Evolutionary conservation across 2,113 vertebrate species (phyloP), one percentile per base, ranked within the genome.

Genomic region (Ramphastos sulfuratus): DNA sequence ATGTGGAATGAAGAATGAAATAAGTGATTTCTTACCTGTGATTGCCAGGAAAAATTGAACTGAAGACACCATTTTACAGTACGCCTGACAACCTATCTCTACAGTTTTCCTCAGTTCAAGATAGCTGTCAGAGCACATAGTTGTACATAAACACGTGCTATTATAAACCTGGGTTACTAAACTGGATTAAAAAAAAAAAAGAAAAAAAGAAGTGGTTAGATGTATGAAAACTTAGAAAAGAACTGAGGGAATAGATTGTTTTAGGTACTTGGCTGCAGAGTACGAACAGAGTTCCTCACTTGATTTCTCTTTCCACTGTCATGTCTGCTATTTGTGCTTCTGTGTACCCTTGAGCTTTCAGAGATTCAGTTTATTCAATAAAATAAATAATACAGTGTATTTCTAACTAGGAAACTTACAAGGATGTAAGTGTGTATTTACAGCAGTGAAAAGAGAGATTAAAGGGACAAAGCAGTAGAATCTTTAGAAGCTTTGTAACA

Each of bases 191-290:
- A n/a, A 10, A 56, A 72, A 39, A 35, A 10, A 56, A 69, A 39
- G 27, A 61, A 54, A 10, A 54, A 55, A 74, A 42, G 30, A 55
- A 6, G 28, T 20, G 21, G n/a, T 66, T 20, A 80, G 17, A 4
- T 48, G 3, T 37, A 19, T 25, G 15, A 55, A 73, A 79, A 82
- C 24, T 9, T 44, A 44, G 12, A 63, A 39, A 48, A 73, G 21
- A 74, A 8, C 11, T 37, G 44, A 28, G 17, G 28, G 27, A 60
- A n/a, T 50, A 58, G 25, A 13, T 23, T 81, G 1, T 16, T 73
- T 55, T 69, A 33, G 25, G 16, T 61, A 31, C 14, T 55, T 0
- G 0, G 13, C 42, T 33, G 15, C 30, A 33, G 7, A 63, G 59
- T 37, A 7, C 37, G 64, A 54, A 27, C 15, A 44, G 24, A 33